phyloP scores from a whole-genome alignment of 2,113 vertebrate species.

The Sorex araneus region DNA sequence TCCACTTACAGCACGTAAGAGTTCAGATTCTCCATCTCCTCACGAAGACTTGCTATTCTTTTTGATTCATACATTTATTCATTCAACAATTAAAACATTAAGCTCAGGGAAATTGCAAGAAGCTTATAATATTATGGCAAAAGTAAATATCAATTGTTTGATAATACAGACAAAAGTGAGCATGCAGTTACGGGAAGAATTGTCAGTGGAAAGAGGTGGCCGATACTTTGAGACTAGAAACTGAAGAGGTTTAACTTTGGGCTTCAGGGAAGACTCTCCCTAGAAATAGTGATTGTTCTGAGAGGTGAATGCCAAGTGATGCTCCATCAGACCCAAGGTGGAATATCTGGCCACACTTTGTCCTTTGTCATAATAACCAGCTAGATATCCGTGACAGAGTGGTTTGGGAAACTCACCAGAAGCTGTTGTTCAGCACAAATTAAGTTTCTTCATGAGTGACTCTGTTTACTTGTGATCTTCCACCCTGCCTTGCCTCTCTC shows the following conservation, averaged over 20 bases:
- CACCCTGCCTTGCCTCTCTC: neutral
- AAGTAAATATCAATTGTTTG: neutral
- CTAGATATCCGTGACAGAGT: neutral
- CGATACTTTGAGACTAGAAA: neutral
- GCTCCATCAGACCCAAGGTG: neutral
- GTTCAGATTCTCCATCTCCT: neutral
- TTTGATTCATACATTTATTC: neutral
- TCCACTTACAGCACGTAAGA: neutral
- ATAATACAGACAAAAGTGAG: constrained; percentile 12
- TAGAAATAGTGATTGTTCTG: neutral
- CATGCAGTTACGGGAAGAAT: neutral
- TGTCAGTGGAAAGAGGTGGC: fast-evolving
- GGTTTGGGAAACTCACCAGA: neutral
- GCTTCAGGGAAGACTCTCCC: neutral
- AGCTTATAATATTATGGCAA: neutral
- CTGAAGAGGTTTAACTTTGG: neutral
- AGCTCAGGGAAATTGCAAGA: too few relatives aligned
- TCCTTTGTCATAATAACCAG: neutral
- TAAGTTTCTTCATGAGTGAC: neutral
- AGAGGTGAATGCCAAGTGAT: neutral
- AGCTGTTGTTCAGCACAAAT: neutral
- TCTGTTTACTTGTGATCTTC: neutral
- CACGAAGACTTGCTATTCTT: neutral
- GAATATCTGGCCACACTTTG: neutral
- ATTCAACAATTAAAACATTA: neutral